phyloP scores from a whole-genome alignment of 2,113 vertebrate genomes.

The Lepisosteus osseus region DNA sequence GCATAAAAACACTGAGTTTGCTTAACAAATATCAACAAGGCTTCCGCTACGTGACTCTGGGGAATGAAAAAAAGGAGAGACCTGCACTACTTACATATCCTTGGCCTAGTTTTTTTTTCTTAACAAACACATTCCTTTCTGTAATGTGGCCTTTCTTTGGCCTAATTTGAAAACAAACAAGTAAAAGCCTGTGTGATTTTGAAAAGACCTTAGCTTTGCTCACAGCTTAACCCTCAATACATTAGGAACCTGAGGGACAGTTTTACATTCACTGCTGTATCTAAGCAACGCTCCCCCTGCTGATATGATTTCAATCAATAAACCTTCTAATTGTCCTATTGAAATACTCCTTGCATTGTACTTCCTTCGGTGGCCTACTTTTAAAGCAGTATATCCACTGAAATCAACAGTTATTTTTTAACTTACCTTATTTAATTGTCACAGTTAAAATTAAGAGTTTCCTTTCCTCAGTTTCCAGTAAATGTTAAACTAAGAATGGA shows the following conservation, averaged over 20 bases:
- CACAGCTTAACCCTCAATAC: not conserved
- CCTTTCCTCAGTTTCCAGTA: no score
- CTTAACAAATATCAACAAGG: no score
- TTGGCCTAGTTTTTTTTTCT: no score
- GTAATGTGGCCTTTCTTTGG: no score
- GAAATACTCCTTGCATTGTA: conserved; percentile 31
- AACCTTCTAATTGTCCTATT: conserved; percentile 23
- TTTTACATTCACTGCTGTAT: conserved; percentile 40
- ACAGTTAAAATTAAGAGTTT: no score
- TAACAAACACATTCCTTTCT: no score
- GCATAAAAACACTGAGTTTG: no score
- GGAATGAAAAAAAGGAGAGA: no score
- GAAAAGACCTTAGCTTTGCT: not conserved
- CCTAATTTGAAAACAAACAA: conserved; percentile 13
- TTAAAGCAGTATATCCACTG: conserved; percentile 23
- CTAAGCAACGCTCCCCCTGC: conserved; percentile 48
- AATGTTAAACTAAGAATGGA: no score
- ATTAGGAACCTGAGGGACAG: not conserved
- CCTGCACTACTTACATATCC: no score
- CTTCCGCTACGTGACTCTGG: no score
- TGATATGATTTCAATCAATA: conserved; percentile 24
- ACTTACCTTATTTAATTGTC: no score
- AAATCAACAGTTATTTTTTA: conserved; percentile 4
- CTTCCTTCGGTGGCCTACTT: conserved; percentile 33
- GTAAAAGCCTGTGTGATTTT: not conserved